phyloP scores from a whole-genome alignment of 2,113 vertebrate genomes.

The Hylia prasina region DNA sequence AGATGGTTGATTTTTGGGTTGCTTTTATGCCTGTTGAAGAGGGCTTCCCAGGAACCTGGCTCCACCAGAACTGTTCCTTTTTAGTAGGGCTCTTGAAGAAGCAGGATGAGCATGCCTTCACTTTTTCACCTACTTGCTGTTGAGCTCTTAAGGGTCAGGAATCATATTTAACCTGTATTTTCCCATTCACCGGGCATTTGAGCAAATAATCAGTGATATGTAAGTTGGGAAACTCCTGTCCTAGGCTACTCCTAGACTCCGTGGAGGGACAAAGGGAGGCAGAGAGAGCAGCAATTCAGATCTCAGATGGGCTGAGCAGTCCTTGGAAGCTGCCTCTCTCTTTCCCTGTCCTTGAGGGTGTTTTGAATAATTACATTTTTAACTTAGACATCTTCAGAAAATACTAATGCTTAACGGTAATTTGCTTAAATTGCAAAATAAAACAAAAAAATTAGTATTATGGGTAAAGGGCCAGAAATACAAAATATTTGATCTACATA shows the following conservation, averaged over 20 bases:
- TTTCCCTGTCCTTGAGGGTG: neutral
- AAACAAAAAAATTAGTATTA: neutral
- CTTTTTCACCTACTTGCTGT: neutral
- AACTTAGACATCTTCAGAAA: neutral
- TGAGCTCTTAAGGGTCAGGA: neutral
- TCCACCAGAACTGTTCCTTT: neutral
- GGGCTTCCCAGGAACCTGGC: neutral
- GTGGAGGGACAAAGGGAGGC: neutral
- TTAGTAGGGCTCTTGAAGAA: neutral
- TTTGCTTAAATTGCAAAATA: neutral
- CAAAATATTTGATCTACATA: neutral
- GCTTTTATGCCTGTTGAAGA: neutral
- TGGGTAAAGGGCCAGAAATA: neutral
- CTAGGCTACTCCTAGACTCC: neutral
- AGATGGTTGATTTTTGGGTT: neutral
- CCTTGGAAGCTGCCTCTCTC: neutral
- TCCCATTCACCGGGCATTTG: neutral
- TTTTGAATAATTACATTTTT: neutral
- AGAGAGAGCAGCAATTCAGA: neutral
- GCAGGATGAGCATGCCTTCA: neutral
- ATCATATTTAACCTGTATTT: neutral
- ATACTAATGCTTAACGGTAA: neutral
- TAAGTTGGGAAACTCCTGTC: neutral
- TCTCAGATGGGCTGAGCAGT: neutral
- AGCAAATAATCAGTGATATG: neutral